phyloP scores from a whole-genome alignment of 1,140 invertebrate species.

The Venturia canescens region DNA sequence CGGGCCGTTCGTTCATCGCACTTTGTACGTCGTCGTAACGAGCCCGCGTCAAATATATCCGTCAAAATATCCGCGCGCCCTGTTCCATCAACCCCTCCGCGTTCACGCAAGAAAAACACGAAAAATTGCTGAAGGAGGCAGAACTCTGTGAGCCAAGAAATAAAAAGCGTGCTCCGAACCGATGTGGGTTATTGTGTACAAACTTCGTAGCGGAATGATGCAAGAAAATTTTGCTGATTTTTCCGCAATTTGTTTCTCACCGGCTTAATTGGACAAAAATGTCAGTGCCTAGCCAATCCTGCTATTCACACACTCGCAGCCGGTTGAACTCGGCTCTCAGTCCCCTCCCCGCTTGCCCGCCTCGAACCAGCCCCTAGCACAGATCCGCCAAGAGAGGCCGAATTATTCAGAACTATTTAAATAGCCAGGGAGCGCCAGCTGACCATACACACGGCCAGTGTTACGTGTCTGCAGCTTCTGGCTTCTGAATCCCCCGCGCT shows the following conservation, averaged over 20 bases:
- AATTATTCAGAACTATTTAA: slow-evolving; percentile 46
- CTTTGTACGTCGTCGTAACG: background rate
- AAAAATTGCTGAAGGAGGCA: background rate
- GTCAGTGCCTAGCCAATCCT: background rate
- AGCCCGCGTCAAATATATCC: slow-evolving; percentile 1
- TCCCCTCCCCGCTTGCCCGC: background rate
- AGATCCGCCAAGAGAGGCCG: background rate
- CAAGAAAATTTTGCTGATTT: background rate
- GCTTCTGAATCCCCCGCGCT: background rate
- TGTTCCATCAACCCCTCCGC: background rate
- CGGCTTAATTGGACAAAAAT: background rate
- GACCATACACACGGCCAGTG: slow-evolving; percentile 31
- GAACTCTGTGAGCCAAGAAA: background rate
- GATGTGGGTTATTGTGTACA: background rate
- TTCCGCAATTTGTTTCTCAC: background rate
- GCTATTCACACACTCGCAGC: background rate
- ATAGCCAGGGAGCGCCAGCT: slow-evolving; percentile 27
- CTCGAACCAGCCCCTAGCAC: background rate
- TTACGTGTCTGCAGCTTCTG: slow-evolving; percentile 24
- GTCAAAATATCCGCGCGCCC: background rate
- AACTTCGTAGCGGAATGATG: background rate
- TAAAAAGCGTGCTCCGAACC: background rate
- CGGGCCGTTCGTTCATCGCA: background rate
- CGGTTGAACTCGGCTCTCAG: too few species aligned
- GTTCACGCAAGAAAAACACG: background rate